These are phyloP conservation scores for Melanotaenia trifasciata DNA, from an alignment of 2,797 vertebrate genomes.

Conservation along the genomic window DNA sequence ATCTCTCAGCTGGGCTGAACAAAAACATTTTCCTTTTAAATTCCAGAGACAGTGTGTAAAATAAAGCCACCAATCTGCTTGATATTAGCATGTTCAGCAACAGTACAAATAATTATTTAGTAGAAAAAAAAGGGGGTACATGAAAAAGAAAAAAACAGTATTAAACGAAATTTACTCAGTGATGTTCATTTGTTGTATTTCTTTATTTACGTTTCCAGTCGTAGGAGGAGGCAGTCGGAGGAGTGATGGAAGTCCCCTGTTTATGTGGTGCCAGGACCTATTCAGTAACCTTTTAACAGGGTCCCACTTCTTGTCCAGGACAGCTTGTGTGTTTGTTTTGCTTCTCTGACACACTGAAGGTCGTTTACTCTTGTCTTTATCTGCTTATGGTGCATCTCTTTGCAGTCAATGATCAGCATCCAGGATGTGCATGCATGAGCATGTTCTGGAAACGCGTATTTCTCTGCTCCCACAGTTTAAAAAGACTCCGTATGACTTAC, in stretches of 20 bases:
- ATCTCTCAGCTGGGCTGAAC: slow-evolving; percentile 34
- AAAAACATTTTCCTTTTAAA: background rate
- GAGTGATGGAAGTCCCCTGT: background rate
- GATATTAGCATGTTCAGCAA: no score
- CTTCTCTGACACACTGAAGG: slow-evolving; percentile 19
- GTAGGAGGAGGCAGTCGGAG: no score
- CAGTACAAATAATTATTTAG: no score
- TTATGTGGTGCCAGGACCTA: background rate
- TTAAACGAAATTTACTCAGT: no score
- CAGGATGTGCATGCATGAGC: slow-evolving; percentile 25
- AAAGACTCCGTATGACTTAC: no score
- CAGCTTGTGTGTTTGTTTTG: background rate
- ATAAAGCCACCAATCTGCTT: no score
- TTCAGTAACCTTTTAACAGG: slow-evolving; percentile 23
- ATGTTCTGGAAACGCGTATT: slow-evolving; percentile 22
- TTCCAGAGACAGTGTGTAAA: no score
- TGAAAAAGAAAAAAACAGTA: no score
- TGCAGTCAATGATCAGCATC: slow-evolving; percentile 30
- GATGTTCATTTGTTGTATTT: no score
- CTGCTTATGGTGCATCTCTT: slow-evolving; percentile 33
- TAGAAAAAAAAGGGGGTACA: no score
- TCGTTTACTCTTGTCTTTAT: slow-evolving; percentile 20
- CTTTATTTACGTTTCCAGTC: no score
- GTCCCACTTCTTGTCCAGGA: background rate
- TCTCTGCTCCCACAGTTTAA: background rate